Evolutionary conservation across 2,888 invertebrate genomes (phyloP), one percentile per base, ranked within the genome.

Genomic region (Mesoligia furuncula): DNA sequence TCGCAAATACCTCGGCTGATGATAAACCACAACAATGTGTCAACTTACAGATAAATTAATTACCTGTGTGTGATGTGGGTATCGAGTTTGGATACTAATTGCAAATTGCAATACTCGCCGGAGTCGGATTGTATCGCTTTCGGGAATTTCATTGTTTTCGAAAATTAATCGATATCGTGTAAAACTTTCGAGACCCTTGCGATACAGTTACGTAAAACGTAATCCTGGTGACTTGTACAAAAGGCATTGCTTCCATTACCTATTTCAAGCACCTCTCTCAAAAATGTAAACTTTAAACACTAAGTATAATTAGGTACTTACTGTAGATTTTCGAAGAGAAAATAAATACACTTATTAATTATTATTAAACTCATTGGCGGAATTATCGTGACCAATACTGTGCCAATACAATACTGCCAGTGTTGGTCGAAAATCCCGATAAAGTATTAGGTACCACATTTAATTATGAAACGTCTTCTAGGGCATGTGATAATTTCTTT

Each of bases 1-100:
- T 68, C 61, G 31, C 74, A 69, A 74, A 78, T 74, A 75, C 51
- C 51, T 36, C 54, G n/a, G 7, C 45, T 59, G 73, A 51, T 74
- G 73, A 69, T 74, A 64, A 72, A 51, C 69, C 42, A 39, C 64
- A 64, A 51, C 71, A 77, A 68, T 66, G 82, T 78, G 78, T 78
- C 82, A 84, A 71, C 57, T 84, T 61, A 48, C 68, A 74, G 27
- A 8, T 73, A 57, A 73, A 17, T 8, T 20, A 20, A 11, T 48
- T 48, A 73, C 13, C 17, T 15, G 51, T 48, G 36, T 7, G 39
- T 27, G 17, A 48, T 9, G 31, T n/a, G 15, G 7, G n/a, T 57
- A 31, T 81, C 48, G 36, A 17, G 54, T 82, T 66, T 59, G 45
- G 61, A 75, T 62, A 69, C 66, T 11, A 9, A 39, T 1, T 31